A percentile compares a stretch with the other conserved stretches of the same genome.
Conservation (phyloP, 2,888 invertebrate genomes). For the Polymixis flavicincta region DNA sequence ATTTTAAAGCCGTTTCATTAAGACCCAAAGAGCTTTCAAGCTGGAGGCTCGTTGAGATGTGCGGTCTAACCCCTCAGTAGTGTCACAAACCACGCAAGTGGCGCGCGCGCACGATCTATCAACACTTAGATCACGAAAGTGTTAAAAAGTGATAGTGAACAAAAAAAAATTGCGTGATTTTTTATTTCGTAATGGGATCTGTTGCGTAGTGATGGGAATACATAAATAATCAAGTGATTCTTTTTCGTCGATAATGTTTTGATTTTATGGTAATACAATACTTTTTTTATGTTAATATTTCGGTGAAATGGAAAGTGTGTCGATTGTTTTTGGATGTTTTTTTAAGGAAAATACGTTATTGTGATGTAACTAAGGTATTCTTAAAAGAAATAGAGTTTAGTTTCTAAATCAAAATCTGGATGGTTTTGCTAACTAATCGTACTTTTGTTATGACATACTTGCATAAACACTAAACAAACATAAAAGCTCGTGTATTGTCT, state of each 20-base stretch:
- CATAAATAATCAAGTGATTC: conserved; percentile 13
- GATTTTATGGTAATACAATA: background rate
- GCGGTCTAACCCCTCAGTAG: conserved; percentile 62
- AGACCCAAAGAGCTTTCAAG: conserved; percentile 52
- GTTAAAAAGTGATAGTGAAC: conserved; percentile 65
- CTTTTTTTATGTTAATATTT: conserved; percentile 9
- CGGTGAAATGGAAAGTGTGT: conserved; percentile 37
- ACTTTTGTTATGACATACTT: background rate
- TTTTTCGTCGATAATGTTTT: conserved; percentile 21
- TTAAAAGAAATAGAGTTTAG: no score
- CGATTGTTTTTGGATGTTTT: background rate
- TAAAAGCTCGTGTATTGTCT: background rate
- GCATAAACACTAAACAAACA: background rate
- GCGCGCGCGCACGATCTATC: conserved; percentile 64
- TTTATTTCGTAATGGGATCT: conserved; percentile 15
- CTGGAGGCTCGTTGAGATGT: conserved; percentile 51
- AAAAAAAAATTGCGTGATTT: conserved; percentile 15
- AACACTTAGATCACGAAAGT: conserved; percentile 55
- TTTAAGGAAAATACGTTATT: conserved; percentile 30
- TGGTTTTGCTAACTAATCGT: background rate
- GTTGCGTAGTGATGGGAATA: conserved; percentile 11
- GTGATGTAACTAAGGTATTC: background rate
- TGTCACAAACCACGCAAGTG: conserved; percentile 56
- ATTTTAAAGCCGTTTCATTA: conserved; percentile 1
- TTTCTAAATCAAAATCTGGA: background rate